Percentiles rank a stretch among this genome's conserved stretches.
Evolutionary conservation across 2,888 invertebrate species (phyloP).

Genomic region (Drosophila fungiperda): DNA sequence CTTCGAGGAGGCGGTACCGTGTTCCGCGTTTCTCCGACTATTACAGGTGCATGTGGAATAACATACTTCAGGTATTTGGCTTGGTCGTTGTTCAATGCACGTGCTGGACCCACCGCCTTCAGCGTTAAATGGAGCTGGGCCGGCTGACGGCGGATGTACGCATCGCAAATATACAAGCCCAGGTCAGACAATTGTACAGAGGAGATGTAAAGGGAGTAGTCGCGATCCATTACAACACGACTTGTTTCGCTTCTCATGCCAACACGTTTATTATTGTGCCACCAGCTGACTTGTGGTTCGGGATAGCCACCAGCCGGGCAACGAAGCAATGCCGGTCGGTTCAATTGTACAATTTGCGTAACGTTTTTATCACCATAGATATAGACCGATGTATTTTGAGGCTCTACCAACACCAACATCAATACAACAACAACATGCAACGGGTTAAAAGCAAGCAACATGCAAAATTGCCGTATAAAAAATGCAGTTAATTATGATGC

Average conservation of each 20-base stretch:
- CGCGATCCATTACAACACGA: conserved; percentile 88
- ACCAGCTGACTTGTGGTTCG: conserved; percentile 92
- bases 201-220: conserved; percentile 91
- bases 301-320: conserved; percentile 95
- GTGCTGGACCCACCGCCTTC: conserved; percentile 90
- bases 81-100: conserved; percentile 87
- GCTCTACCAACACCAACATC: conserved; percentile 61
- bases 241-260: conserved; percentile 86
- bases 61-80: conserved; percentile 87
- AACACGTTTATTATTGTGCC: conserved; percentile 91
- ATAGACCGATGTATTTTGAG: conserved; percentile 85
- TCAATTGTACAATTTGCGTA: conserved; percentile 89
- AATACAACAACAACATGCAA: conserved; percentile 45
- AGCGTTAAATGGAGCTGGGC: conserved; percentile 91
- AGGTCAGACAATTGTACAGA: conserved; percentile 90
- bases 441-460: conserved; percentile 46
- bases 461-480: conserved; percentile 44
- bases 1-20: conserved; percentile 4
- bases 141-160: conserved; percentile 91
- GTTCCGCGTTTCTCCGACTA: no score
- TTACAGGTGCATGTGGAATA: conserved; percentile 34
- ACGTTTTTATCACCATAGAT: conserved; percentile 89
- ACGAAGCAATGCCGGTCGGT: conserved; percentile 89
- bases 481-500: conserved; percentile 62
- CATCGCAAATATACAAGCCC: conserved; percentile 95